Base-by-base conservation (phyloP, 2,888 invertebrate species). In the Crocallis elinguaria region DNA sequence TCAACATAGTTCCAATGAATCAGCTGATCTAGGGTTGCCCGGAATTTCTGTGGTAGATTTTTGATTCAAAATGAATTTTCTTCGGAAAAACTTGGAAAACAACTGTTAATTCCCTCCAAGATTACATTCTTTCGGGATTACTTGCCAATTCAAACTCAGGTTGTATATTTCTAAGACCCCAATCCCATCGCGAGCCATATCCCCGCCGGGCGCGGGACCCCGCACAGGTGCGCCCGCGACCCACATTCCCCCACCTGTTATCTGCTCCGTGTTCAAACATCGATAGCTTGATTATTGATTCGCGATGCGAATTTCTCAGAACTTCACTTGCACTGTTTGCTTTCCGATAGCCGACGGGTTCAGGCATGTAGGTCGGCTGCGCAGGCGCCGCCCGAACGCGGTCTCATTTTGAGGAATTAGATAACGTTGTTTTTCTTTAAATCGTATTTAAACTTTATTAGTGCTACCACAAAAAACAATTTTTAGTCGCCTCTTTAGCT, bases 201-300 rank as follows among this genome's bases (percentile, higher is more conserved):
- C 32, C 13, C 14, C 14, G 6, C 11, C 42, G 21, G 23, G 19
- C 38, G 42, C n/a, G n/a, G n/a, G n/a, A n/a, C n/a, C n/a, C n/a
- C n/a, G 7, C 29, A 66, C 71, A 75, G 77, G 75, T 79, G 79
- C 67, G 80, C 70, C 61, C 43, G 67, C 66, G 77, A 69, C 79
- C 76, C 71, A 79, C 77, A 73, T 77, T 62, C 49, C 54, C 60
- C 66, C 75, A 60, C 60, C 61, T 57, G 64, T 57, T 59, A 61
- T 64, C 62, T 12, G 68, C 52, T 59, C 57, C 64, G 46, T 72
- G 72, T 74, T 73, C 73, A 69, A 66, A 67, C 66, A 72, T 52
- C 60, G 77, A 76, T 77, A 77, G 62, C 54, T 35, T 44, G 49
- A 57, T 57, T 60, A 58, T 57, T 56, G 55, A 61, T 60, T 56